A percentile compares a stretch with the other conserved stretches of the same genome.
These are phyloP conservation scores for Marcusenius ussheri DNA, from an alignment of 2,113 vertebrate genomes.

Conservation along the genomic window DNA sequence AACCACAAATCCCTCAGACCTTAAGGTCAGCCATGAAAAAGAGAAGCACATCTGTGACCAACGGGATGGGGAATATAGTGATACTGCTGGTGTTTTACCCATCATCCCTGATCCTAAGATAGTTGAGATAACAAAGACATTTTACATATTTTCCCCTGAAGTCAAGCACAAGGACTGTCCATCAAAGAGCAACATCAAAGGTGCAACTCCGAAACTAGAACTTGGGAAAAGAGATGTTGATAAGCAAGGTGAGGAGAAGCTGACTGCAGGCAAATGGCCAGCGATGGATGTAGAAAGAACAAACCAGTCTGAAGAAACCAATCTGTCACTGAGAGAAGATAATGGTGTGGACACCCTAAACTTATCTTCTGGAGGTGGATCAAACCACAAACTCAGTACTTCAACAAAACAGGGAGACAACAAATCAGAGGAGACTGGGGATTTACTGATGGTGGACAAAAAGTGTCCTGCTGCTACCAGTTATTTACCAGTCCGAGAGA, in stretches of 20 bases:
- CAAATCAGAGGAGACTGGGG: neutral
- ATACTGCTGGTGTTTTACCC: neutral
- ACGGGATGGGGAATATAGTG: neutral
- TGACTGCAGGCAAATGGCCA: neutral
- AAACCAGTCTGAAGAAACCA: neutral
- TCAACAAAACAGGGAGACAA: neutral
- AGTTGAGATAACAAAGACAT: slow-evolving; percentile 1
- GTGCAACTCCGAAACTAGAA: neutral
- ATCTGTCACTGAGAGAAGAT: neutral
- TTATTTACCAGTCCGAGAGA: neutral
- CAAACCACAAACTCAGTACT: neutral
- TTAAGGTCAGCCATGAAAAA: neutral
- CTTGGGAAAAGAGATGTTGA: neutral
- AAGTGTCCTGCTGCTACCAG: neutral
- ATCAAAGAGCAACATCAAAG: neutral
- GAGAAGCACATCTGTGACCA: neutral
- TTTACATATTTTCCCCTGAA: slow-evolving; percentile 3
- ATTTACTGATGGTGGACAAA: neutral
- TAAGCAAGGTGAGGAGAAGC: neutral
- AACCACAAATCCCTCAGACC: neutral
- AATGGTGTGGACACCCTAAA: neutral
- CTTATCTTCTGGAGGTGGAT: neutral
- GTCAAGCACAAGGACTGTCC: neutral
- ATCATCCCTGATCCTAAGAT: slow-evolving; percentile 4
- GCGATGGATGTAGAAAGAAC: neutral